A percentile compares a stretch with the other conserved stretches of the same genome.
Evolutionary conservation across 2,113 vertebrate species (phyloP).

Genomic region (Elephas maximus): DNA sequence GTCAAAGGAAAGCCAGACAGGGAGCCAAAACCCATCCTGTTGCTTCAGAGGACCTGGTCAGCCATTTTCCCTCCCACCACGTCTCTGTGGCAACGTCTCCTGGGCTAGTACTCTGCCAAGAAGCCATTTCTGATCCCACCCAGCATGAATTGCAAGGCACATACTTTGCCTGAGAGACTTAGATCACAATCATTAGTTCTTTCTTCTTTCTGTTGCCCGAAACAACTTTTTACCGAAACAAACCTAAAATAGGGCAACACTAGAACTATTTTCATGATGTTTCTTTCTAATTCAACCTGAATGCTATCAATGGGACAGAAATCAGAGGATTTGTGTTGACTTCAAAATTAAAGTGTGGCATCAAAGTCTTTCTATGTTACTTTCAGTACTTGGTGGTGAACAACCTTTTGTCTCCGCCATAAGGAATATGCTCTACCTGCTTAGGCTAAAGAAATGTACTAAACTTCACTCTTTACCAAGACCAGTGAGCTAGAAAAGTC

Average conservation of each 20-base stretch:
- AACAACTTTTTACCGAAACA: not conserved
- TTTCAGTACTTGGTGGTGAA: not conserved
- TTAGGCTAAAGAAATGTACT: not conserved
- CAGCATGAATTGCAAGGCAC: not conserved
- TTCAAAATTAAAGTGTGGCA: not conserved
- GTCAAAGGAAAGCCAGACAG: not conserved
- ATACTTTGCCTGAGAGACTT: not conserved
- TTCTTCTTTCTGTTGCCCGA: not conserved
- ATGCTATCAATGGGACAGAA: not conserved
- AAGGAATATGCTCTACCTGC: not conserved
- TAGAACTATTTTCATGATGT: not conserved
- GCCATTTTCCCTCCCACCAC: not conserved
- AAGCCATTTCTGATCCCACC: not conserved
- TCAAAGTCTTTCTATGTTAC: not conserved
- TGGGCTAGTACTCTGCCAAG: not conserved
- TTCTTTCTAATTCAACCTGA: not conserved
- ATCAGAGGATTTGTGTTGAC: not conserved
- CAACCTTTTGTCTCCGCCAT: not conserved
- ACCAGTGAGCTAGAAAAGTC: not conserved
- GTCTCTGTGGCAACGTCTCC: too few species aligned
- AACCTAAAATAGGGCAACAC: not conserved
- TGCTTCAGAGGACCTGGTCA: not conserved
- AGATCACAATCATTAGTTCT: not conserved
- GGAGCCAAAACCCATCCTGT: not conserved
- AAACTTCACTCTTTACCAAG: not conserved